Conservation (phyloP, 2,888 invertebrate genomes). For the Octonoba sinensis region DNA sequence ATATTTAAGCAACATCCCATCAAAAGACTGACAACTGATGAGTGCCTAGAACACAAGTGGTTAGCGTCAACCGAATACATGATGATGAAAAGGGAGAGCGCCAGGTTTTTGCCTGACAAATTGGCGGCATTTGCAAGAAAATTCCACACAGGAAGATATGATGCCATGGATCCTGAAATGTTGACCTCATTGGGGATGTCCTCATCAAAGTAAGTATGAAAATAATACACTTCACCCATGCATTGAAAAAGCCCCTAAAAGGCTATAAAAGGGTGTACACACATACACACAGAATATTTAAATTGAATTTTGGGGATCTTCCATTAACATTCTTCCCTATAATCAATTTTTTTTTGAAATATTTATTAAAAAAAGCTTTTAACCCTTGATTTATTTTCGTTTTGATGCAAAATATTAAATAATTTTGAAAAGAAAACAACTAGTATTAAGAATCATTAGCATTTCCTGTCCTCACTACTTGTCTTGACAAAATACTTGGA, state of each 20-base stretch:
- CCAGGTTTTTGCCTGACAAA: conserved; percentile 79
- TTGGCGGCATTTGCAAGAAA: conserved; percentile 67
- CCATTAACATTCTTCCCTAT: no score
- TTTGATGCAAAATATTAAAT: no score
- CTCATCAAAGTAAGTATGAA: conserved; percentile 46
- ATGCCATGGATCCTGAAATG: conserved; percentile 55
- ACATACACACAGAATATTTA: no score
- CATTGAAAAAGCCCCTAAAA: neutral
- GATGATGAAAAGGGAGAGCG: conserved; percentile 91
- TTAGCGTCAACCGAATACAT: conserved; percentile 91
- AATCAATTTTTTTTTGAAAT: no score
- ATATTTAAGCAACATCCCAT: conserved; percentile 93
- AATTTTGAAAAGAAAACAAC: no score
- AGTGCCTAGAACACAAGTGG: conserved; percentile 97
- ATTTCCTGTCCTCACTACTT: no score
- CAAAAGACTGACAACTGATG: conserved; percentile 93
- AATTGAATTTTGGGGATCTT: no score
- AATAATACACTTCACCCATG: neutral
- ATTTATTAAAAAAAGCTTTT: no score
- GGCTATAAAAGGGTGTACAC: no score
- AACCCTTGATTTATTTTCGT: no score
- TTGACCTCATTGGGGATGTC: conserved; percentile 59
- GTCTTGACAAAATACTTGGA: no score
- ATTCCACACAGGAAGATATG: conserved; percentile 62
- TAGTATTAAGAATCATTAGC: no score